Evolutionary conservation across 2,888 invertebrate species (phyloP).

Genomic region (Tipula lateralis): DNA sequence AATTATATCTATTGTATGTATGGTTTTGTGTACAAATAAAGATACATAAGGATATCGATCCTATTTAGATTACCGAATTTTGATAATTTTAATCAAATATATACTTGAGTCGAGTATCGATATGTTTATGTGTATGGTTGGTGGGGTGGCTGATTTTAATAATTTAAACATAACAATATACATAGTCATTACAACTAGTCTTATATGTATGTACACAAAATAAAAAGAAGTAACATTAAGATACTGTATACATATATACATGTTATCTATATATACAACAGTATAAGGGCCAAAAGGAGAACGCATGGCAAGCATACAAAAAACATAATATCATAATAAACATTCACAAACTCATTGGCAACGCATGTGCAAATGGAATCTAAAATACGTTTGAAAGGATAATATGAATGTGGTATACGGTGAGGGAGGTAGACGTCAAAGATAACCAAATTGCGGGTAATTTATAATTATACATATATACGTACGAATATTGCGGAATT

Average conservation of each 20-base stretch:
- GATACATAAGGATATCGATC: neutral
- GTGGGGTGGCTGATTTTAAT: neutral
- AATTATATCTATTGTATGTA: neutral
- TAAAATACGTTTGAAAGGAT: neutral
- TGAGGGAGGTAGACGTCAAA: neutral
- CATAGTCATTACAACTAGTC: neutral
- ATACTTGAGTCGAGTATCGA: neutral
- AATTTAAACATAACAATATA: neutral
- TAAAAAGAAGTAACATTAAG: neutral
- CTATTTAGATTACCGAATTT: neutral
- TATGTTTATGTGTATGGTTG: too few species aligned
- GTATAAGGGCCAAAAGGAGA: neutral
- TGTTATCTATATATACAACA: neutral
- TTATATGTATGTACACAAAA: neutral
- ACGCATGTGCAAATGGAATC: neutral
- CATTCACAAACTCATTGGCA: neutral
- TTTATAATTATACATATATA: too few species aligned
- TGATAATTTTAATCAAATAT: neutral
- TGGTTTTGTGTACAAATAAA: neutral
- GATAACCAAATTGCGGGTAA: neutral
- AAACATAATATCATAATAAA: slow-evolving; percentile 14
- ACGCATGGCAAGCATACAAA: neutral
- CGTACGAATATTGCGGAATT: neutral
- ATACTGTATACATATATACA: neutral
- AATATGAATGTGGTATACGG: neutral